Percentiles rank a stretch among this genome's conserved stretches.
These are phyloP conservation scores for Papilio demoleus DNA, from an alignment of 2,888 invertebrate genomes.

Conservation along the genomic window DNA sequence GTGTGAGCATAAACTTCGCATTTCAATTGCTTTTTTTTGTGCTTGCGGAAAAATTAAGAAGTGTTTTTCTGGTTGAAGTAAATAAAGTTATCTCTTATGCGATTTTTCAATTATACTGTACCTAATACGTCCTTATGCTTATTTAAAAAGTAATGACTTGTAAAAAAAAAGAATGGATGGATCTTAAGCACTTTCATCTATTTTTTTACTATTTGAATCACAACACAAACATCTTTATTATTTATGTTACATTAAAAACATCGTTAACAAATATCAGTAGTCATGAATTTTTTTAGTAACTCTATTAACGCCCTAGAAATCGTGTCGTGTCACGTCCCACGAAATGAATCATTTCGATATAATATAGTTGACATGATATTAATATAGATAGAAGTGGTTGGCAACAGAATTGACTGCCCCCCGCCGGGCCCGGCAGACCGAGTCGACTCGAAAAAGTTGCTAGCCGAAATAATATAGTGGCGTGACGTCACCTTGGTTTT, in stretches of 20 bases:
- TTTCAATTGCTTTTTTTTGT: constrained; percentile 27
- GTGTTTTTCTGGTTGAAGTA: background rate
- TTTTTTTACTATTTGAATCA: background rate
- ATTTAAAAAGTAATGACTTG: too few species aligned
- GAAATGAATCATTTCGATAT: constrained; percentile 32
- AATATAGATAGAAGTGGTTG: constrained; percentile 35
- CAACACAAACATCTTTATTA: background rate
- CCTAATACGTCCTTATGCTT: too few species aligned
- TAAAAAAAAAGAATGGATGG: too few species aligned
- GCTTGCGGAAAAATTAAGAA: background rate
- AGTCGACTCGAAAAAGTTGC: constrained; percentile 52
- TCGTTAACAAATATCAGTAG: background rate
- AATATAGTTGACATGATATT: constrained; percentile 34
- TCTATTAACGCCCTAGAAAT: constrained; percentile 8
- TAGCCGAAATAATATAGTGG: constrained; percentile 49
- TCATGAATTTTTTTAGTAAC: constrained; percentile 9
- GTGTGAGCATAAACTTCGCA: constrained; percentile 1
- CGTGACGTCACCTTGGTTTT: constrained; percentile 58
- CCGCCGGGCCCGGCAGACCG: constrained; percentile 56
- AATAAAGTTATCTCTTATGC: background rate
- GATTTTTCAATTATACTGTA: too few species aligned
- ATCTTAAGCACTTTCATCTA: background rate
- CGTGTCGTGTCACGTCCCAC: constrained; percentile 21
- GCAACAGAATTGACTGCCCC: constrained; percentile 48
- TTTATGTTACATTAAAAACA: background rate